Percentiles rank a stretch among this genome's conserved stretches.
Evolutionary conservation across 2,113 vertebrate species (phyloP).

Genomic region (Anhinga rufa): DNA sequence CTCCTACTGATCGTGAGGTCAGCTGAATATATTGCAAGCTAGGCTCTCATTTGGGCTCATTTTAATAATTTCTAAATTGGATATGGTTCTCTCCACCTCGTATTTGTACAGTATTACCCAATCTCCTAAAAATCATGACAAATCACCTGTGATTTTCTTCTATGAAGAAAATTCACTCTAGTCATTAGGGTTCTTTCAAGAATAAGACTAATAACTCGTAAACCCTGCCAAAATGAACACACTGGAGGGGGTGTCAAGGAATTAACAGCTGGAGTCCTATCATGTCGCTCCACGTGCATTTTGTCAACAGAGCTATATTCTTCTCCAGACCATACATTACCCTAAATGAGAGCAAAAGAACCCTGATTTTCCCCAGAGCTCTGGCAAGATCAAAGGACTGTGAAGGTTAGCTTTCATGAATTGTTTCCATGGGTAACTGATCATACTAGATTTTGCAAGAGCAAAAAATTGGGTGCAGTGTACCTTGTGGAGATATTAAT

Average conservation of each 20-base stretch:
- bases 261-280: background rate
- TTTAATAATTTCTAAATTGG: constrained; percentile 4
- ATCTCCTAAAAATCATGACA: background rate
- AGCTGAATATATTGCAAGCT: background rate
- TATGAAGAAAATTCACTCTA: too few species aligned
- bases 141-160: background rate
- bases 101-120: background rate
- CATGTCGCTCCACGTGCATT: background rate
- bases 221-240: background rate
- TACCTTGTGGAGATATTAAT: background rate
- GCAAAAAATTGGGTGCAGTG: background rate
- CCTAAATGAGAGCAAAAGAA: background rate
- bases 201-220: constrained; percentile 6
- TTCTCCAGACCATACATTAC: background rate
- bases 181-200: background rate
- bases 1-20: background rate
- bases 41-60: background rate
- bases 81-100: background rate
- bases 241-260: background rate
- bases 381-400: background rate
- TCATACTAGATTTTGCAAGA: background rate
- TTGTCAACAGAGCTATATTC: background rate
- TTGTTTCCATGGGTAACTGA: background rate
- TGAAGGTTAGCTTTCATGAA: background rate
- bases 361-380: background rate